These are phyloP conservation scores for Tauraco erythrolophus DNA, from an alignment of 2,113 vertebrate genomes.

Conservation along the genomic window DNA sequence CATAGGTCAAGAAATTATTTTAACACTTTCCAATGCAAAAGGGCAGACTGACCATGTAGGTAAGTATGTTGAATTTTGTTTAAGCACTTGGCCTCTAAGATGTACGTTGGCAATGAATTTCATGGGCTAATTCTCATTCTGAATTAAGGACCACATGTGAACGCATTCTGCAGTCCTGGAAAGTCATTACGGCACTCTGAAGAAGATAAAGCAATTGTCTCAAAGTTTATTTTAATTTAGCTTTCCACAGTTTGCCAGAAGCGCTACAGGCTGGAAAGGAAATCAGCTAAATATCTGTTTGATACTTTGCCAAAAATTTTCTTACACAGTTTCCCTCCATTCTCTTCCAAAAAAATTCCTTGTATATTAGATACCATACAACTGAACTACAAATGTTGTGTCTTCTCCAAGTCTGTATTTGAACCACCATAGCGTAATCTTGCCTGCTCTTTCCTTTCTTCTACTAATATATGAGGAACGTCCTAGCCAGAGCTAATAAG, in stretches of 20 bases:
- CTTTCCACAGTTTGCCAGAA: constrained; percentile 62
- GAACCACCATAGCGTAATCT: background rate
- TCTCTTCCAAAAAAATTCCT: constrained; percentile 23
- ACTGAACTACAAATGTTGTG: constrained; percentile 36
- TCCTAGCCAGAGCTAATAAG: constrained; percentile 31
- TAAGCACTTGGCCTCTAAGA: background rate
- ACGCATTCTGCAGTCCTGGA: constrained; percentile 39
- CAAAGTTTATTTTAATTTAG: constrained; percentile 71
- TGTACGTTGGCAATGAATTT: background rate
- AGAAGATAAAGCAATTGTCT: constrained; percentile 70
- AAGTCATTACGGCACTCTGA: constrained; percentile 34
- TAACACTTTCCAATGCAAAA: background rate
- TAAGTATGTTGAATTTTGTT: background rate
- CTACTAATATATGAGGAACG: background rate
- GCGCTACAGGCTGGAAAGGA: constrained; percentile 68
- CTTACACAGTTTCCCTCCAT: constrained; percentile 34
- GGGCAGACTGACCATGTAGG: background rate
- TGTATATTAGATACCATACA: constrained; percentile 46
- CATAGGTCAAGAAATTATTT: background rate
- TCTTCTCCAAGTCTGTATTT: constrained; percentile 44
- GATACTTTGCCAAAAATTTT: constrained; percentile 66
- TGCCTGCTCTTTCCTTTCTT: background rate
- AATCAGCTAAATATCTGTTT: constrained; percentile 70
- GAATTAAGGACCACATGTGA: constrained; percentile 50
- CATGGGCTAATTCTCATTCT: constrained; percentile 16